Evolutionary conservation across 2,113 vertebrate genomes (phyloP), one percentile per base, ranked within the genome.

Genomic region (Hirundichthys speculiger): DNA sequence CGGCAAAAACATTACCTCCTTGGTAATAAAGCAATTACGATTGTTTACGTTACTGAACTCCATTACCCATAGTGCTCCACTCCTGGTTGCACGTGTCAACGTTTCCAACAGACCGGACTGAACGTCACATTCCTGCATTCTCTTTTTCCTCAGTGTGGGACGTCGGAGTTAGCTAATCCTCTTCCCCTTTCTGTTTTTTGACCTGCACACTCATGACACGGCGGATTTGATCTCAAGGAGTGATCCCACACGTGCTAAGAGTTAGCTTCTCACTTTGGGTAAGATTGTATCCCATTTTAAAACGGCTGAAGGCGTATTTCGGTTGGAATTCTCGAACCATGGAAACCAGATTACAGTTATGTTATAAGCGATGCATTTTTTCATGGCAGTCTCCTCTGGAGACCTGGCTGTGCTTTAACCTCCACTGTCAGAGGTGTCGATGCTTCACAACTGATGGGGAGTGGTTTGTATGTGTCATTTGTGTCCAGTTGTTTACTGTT

Each of bases 41-140:
- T n/a, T n/a, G n/a, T 7, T 34, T 10, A 34, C 30, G 9, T 30
- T 12, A 40, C 24, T 39, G 8, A 73, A 92, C 92, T 84, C 16
- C 46, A 78, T 22, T 75, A 88, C 91, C 92, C 93, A 92, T 11
- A 79, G 84, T 91, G 78, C 83, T 40, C 49, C 48, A 1, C 24
- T 21, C 40, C 3, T 0, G 13, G 16, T 63, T 72, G 79, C 85
- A 86, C 86, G 85, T 90, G 90, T 88, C 78, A 71, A 14, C 64
- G 49, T 62, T 73, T 85, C 84, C 79, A 85, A 64, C 84, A 46
- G 76, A 85, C 76, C 86, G 82, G 80, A 87, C 73, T 43, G 76
- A 59, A 88, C 92, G 92, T 93, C 93, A 93, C 91, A 92, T 91
- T 92, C 90, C 91, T 87, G 85, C 88, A 92, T 93, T 93, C 90